Evolutionary conservation across 2,888 invertebrate species (phyloP).

Genomic region (Suillia variegata): DNA sequence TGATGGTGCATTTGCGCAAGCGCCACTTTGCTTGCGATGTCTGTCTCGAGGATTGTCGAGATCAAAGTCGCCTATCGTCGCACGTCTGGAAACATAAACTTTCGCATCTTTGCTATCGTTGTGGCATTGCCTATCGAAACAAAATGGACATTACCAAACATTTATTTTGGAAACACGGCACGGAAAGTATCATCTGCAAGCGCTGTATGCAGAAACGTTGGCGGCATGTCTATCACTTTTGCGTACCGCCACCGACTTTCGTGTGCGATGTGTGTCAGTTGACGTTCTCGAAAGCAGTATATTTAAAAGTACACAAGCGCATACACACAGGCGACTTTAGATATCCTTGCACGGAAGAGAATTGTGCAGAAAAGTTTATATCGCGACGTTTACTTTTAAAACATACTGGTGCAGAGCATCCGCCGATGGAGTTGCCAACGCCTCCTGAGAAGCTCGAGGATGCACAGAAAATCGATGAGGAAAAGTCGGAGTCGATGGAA

Average conservation of each 20-base stretch:
- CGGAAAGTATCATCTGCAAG: constrained; percentile 84
- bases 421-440: neutral
- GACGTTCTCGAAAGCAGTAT: constrained; percentile 76
- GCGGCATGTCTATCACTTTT: constrained; percentile 92
- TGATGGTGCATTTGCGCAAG: constrained; percentile 87
- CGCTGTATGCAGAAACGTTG: constrained; percentile 87
- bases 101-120: constrained; percentile 84
- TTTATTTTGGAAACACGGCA: constrained; percentile 91
- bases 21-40: constrained; percentile 86
- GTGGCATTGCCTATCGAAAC: constrained; percentile 86
- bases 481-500: constrained; percentile 11
- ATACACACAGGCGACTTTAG: constrained; percentile 75
- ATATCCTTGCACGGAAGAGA: constrained; percentile 73
- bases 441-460: no score
- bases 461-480: no score
- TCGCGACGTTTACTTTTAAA: constrained; percentile 78
- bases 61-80: constrained; percentile 77
- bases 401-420: constrained; percentile 69
- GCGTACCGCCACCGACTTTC: constrained; percentile 79
- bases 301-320: constrained; percentile 82
- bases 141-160: constrained; percentile 88
- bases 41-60: constrained; percentile 80
- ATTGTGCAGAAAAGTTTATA: constrained; percentile 78
- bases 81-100: constrained; percentile 92
- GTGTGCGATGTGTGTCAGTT: constrained; percentile 81